These are phyloP conservation scores for Dascillus cervinus DNA, from an alignment of 2,888 invertebrate genomes.

Conservation along the genomic window DNA sequence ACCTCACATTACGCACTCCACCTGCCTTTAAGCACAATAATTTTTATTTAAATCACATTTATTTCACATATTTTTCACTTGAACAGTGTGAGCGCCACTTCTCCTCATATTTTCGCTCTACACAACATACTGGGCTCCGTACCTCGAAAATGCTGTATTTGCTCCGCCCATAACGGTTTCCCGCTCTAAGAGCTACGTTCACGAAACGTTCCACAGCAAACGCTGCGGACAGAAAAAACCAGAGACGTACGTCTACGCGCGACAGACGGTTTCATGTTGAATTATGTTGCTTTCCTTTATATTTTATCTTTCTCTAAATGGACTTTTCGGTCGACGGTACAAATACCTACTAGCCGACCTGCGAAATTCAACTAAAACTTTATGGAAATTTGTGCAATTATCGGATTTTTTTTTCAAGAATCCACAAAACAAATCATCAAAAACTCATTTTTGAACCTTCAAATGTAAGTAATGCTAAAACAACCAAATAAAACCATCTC, in stretches of 20 bases:
- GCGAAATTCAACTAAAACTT: constrained; percentile 27
- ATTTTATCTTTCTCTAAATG: constrained; percentile 33
- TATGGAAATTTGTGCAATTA: too few species aligned
- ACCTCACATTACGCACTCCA: constrained; percentile 19
- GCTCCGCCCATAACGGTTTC: constrained; percentile 31
- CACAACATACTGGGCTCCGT: constrained; percentile 34
- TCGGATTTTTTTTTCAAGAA: too few species aligned
- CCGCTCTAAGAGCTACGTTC: constrained; percentile 21
- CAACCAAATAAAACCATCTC: too few species aligned
- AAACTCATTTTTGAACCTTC: too few species aligned
- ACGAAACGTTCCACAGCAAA: constrained; percentile 21
- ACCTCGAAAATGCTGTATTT: constrained; percentile 28
- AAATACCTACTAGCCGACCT: constrained; percentile 32
- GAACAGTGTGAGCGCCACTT: constrained; percentile 35
- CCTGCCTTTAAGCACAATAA: constrained; percentile 16
- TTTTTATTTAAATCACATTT: constrained; percentile 17
- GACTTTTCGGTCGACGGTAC: constrained; percentile 38
- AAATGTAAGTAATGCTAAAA: too few species aligned
- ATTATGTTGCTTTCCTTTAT: constrained; percentile 39
- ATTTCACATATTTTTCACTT: constrained; percentile 24
- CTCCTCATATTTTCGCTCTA: constrained; percentile 36
- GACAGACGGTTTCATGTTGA: constrained; percentile 37
- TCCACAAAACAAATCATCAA: too few species aligned
- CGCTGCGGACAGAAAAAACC: constrained; percentile 26
- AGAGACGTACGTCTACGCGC: constrained; percentile 21